Conservation (phyloP, 2,888 invertebrate species). For the Pegoplata infirma region DNA sequence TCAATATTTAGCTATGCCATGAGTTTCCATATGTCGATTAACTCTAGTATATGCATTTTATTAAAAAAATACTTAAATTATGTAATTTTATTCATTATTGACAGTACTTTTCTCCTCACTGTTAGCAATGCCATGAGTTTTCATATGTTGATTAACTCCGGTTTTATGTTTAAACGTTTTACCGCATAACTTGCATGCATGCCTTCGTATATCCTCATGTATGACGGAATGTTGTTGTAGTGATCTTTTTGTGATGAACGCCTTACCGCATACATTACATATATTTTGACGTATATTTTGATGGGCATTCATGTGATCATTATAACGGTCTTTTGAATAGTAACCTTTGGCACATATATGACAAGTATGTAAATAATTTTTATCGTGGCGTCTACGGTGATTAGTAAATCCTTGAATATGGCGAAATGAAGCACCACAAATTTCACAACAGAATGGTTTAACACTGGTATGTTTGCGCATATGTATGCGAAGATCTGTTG, state of each 20-base stretch:
- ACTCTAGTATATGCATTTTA: too few species aligned
- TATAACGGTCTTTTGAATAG: constrained; percentile 53
- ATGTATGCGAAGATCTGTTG: constrained; percentile 49
- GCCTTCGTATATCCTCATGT: constrained; percentile 52
- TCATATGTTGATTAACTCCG: constrained; percentile 51
- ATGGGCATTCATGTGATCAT: constrained; percentile 60
- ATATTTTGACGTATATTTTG: constrained; percentile 49
- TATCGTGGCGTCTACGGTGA: constrained; percentile 52
- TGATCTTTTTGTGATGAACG: constrained; percentile 53
- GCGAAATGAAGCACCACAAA: constrained; percentile 56
- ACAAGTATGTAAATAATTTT: constrained; percentile 52
- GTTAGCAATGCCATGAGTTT: constrained; percentile 43
- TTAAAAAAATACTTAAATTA: too few species aligned
- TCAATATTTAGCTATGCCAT: too few species aligned
- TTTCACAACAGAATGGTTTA: constrained; percentile 57
- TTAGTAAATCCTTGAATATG: constrained; percentile 50
- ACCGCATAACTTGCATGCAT: constrained; percentile 55
- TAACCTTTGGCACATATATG: constrained; percentile 52
- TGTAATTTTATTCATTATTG: background rate
- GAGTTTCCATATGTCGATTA: too few species aligned
- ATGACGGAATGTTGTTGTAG: constrained; percentile 55
- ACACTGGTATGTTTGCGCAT: constrained; percentile 57
- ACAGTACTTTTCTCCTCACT: constrained; percentile 35
- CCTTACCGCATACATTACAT: constrained; percentile 56
- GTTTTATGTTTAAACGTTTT: constrained; percentile 56